Conservation (phyloP, 2,888 invertebrate genomes). For the Drosophila hamatofila region DNA sequence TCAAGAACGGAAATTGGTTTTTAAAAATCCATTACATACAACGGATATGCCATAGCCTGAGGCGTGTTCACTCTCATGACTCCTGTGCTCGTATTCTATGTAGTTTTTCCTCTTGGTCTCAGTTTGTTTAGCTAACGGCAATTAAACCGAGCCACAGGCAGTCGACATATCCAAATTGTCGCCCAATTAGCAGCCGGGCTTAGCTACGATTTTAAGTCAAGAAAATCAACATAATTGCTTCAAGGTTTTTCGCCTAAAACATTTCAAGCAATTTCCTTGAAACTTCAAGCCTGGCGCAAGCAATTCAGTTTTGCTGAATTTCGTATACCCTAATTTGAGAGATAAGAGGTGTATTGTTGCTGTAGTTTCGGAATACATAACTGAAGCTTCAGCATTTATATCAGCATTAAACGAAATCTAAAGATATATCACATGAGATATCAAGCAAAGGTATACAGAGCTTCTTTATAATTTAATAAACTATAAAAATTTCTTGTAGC, state of each 20-base stretch:
- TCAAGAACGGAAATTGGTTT: constrained; percentile 74
- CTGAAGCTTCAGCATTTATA: no score
- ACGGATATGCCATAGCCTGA: constrained; percentile 44
- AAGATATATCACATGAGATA: no score
- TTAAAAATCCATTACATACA: constrained; percentile 75
- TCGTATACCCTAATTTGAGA: neutral
- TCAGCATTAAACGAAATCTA: no score
- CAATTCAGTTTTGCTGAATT: constrained; percentile 53
- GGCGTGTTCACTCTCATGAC: constrained; percentile 34
- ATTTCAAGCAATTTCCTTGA: constrained; percentile 36
- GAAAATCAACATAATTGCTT: constrained; percentile 71
- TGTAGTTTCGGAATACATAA: no score
- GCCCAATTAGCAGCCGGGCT: constrained; percentile 47
- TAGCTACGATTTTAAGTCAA: constrained; percentile 22
- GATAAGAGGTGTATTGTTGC: neutral
- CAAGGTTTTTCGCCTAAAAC: constrained; percentile 30
- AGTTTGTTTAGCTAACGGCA: constrained; percentile 34
- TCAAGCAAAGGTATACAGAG: no score
- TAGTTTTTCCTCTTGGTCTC: neutral
- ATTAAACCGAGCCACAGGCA: constrained; percentile 56
- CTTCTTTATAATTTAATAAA: no score
- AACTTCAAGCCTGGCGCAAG: constrained; percentile 43
- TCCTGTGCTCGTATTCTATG: constrained; percentile 8
- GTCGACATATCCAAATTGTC: constrained; percentile 43
- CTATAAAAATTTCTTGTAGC: no score